Percentiles rank a stretch among this genome's conserved stretches.
These are phyloP conservation scores for Oscheius sp. DNA, from an alignment of 2,888 invertebrate genomes.

Conservation along the genomic window DNA sequence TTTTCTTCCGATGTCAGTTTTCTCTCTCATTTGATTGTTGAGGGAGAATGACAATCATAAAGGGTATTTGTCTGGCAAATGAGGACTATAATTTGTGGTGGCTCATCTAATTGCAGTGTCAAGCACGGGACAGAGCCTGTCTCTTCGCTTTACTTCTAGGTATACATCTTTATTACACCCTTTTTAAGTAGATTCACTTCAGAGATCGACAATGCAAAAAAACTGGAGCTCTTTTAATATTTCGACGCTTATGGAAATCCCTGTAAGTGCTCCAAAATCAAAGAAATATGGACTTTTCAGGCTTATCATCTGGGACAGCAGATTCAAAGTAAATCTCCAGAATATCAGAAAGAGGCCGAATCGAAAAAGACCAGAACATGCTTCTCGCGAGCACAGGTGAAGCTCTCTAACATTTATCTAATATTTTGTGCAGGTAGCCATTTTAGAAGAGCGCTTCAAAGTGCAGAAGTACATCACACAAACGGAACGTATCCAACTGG, in stretches of 20 bases:
- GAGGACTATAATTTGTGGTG: conserved; percentile 14
- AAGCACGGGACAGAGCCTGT: conserved; percentile 2
- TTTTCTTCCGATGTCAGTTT: background rate
- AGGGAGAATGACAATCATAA: conserved; percentile 36
- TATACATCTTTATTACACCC: background rate
- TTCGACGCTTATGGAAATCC: conserved; percentile 17
- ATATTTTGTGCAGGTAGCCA: conserved; percentile 1
- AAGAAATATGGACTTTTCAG: background rate
- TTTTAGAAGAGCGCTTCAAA: conserved; percentile 26
- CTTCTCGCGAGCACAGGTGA: conserved; percentile 29
- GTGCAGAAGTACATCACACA: conserved; percentile 25
- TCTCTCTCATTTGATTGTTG: conserved; percentile 27
- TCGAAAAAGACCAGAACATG: conserved; percentile 31
- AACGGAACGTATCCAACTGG: conserved; percentile 11
- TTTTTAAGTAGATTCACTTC: background rate
- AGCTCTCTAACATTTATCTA: too few relatives aligned
- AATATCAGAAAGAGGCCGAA: background rate
- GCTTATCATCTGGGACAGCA: conserved; percentile 6
- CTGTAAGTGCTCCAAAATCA: conserved; percentile 7
- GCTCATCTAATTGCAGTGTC: conserved; percentile 28
- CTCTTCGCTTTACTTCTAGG: background rate
- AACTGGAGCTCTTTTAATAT: conserved; percentile 16
- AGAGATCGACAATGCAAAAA: background rate
- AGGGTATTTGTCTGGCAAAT: conserved; percentile 36
- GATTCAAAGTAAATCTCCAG: background rate